Base-by-base conservation (phyloP, 1,140 invertebrate species). In the Drosophila ercepeae region DNA sequence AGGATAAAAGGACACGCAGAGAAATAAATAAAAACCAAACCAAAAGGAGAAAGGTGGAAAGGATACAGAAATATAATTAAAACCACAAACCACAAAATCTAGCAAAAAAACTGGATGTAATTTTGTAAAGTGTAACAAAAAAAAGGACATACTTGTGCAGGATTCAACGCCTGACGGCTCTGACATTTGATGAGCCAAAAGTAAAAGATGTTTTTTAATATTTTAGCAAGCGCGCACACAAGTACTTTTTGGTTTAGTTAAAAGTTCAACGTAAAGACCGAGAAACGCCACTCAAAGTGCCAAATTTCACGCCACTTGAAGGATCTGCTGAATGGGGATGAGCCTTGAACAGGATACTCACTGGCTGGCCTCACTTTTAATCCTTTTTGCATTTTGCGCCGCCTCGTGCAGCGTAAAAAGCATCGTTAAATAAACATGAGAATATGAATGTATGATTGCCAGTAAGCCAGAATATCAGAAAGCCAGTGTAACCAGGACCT, bases 391-490 rank as follows among this genome's bases (percentile, higher is more conserved):
- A 79, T 86, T 79, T 79, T 29, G 76, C 58, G 60, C 60, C 32
- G 55, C 16, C 13, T 16, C 39, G 59, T 71, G 70, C 71, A 84
- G 72, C 77, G 76, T 84, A 86, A 84, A 86, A 86, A 76, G 79
- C 79, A 84, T 84, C 79, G 81, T 84, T 84, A 84, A 84, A 84
- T 84, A 84, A 86, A 84, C 76, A 88, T 88, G 68, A 86, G 81
- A 64, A 86, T 81, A 86, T 84, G 81, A 81, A 84, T 84, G 81
- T 76, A 84, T 81, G 81, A 84, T 84, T 84, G 51, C 59, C 42
- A 32, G 29, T 32, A 32, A 25, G 39, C 50, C 32, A 48, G 16
- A 14, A 44, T 16, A 7, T 8, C n/a, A n/a, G n/a, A n/a, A 27
- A 27, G 25, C 27, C 27, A 27, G 23, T 25, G 23, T 25, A 25